Percentiles rank a stretch among this genome's conserved stretches.
Conservation (phyloP, 2,888 invertebrate species). For the Cylindroiulus punctatus region DNA sequence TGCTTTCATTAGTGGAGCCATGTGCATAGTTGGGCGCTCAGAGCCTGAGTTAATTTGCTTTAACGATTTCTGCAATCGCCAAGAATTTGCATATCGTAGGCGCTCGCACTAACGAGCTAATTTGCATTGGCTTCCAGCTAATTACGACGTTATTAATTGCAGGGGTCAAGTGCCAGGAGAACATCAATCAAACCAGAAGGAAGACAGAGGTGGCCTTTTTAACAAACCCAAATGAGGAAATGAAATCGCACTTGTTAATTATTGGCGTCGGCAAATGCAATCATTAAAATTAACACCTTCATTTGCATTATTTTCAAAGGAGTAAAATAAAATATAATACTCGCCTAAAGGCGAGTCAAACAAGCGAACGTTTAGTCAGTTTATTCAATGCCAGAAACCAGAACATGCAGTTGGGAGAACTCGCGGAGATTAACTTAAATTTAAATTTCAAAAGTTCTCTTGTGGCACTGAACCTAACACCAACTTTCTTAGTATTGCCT, state of each 20-base stretch:
- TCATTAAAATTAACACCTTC: constrained; percentile 4
- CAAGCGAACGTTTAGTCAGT: too few relatives aligned
- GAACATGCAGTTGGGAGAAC: too few relatives aligned
- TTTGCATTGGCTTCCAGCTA: neutral
- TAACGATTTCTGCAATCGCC: neutral
- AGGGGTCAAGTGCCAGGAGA: constrained; percentile 26
- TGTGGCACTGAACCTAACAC: too few relatives aligned
- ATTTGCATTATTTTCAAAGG: neutral
- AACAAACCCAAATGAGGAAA: neutral
- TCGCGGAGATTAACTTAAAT: too few relatives aligned
- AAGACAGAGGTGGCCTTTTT: constrained; percentile 25
- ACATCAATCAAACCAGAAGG: neutral
- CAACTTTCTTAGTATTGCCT: too few relatives aligned
- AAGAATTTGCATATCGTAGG: neutral
- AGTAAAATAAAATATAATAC: too few relatives aligned
- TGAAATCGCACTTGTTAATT: neutral
- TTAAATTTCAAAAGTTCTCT: too few relatives aligned
- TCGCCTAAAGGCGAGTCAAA: too few relatives aligned
- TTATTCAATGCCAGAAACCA: too few relatives aligned
- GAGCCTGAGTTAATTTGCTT: neutral
- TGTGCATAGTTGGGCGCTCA: neutral
- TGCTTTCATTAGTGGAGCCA: neutral
- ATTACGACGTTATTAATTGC: neutral
- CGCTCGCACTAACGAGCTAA: neutral
- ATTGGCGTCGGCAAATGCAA: constrained; percentile 3